Evolutionary conservation across 64 coral and sea anemone species (phyloP), one percentile per base, ranked within the genome.

Genomic region (Montipora cactus): DNA sequence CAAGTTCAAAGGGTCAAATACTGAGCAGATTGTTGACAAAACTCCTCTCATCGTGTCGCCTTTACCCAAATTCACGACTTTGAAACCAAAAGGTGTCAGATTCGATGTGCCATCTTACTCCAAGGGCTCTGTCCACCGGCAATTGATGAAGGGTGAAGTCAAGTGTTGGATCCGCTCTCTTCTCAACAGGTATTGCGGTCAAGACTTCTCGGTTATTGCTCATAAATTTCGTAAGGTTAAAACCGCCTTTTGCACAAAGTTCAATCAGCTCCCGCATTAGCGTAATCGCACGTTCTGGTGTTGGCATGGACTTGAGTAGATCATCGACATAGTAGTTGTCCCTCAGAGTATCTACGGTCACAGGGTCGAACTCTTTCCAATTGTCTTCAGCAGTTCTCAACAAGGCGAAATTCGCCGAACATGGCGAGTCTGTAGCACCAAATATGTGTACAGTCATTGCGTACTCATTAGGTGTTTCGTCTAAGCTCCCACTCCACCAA

Each of bases 391-490:
- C 81, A 9, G 71, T 79, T 49, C 50, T 89, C 51, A 44, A 15
- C 1, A 96, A 48, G 19, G 14, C 8, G 9, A 6, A 89, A 28
- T 95, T 95, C 4, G 89, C 74, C 4, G 44, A 73, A 28, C 79
- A 96, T 5, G 95, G 90, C 1, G 95, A 92, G 59, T 89, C 90
- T 13, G 90, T 84, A 2, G 84, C 95, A 22, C 90, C 95, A 28
- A 96, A 92, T 6, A 84, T 64, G 47, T 96, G 90, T 14, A 93
- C 95, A 0, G 77, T 89, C 90, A 93, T 96, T 8, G 44, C 78
- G 44, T 91, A 91, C 67, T 91, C 89, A 0, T 91, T 2, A 4
- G 89, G 89, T 8, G 78, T 1, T 8, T 91, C 66, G 13, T 74
- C 78, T 1, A 21, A 5, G 78, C 47, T 57, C 3, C 12, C 72